Evolutionary conservation across 1,140 invertebrate species (phyloP), one percentile per base, ranked within the genome.

Genomic region (Pentalonia nigronervosa): DNA sequence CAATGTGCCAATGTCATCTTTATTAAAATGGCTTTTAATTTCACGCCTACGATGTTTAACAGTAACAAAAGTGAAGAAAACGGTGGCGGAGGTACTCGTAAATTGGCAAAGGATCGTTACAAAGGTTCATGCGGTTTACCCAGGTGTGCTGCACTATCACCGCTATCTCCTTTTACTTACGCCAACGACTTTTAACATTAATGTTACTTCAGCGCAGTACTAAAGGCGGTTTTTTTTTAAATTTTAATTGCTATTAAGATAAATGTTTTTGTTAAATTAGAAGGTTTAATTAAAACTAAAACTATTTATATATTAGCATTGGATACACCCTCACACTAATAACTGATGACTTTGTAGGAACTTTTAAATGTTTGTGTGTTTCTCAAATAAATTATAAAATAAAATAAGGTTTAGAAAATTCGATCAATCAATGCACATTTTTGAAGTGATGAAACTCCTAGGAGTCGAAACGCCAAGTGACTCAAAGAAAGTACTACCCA

Each of bases 21-120:
- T 67, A 67, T 67, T 90, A 90, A 60, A 90, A 90, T 45, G 1
- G 23, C 88, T 90, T 60, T 90, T 90, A 41, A 90, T 90, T 67
- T 90, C 25, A n/a, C 30, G 53, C 34, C 53, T 41, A 90, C 36
- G 23, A 45, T 45, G 56, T 60, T 60, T 60, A 90, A 47, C 56
- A 60, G 56, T 67, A n/a, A 90, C 56, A 92, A 83, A 48, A 83
- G 25, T 17, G 45, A 36, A 48, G 23, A 20, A 20, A n/a, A 50
- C 8, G 11, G 30, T 7, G 45, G 34, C 23, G 9, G 11, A 23
- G 20, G 0, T 53, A 36, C 23, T 91, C 67, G 8, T 92, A 83
- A 92, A 92, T 83, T 50, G n/a, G 53, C 91, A 92, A 93, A 86
- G 50, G 81, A 93, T 93, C 81, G 36, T 93, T 93, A 93, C 91